Base-by-base conservation (phyloP, 2,888 invertebrate genomes). In the Epinotia ramella region DNA sequence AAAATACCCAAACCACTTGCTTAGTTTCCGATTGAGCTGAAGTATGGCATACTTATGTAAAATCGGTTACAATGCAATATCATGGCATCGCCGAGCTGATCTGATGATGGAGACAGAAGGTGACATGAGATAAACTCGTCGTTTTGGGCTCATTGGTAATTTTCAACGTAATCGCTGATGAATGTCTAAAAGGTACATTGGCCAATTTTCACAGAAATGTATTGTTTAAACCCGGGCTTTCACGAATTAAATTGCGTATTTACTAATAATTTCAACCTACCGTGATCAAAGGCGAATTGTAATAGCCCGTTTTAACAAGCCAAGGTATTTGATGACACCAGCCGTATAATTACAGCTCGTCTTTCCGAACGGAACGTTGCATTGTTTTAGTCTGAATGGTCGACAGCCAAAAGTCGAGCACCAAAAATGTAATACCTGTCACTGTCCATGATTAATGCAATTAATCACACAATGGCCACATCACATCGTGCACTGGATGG, bases 361-460 rank as follows among this genome's bases (percentile, higher is more conserved):
- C 56, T 80, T 83, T 81, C 87, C 85, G 78, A 84, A 85, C 83
- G 85, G 81, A 86, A 88, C 88, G 85, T 84, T 85, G 86, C 83
- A 91, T 91, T 92, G 92, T 92, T 88, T 88, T 83, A 84, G 87
- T 86, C 81, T 83, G 87, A 90, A 90, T 88, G 86, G 78, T 80
- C 81, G 82, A 80, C 82, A 86, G 86, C 88, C 89, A 89, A 92
- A 94, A 94, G 91, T 94, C 91, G 93, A 90, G 91, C 93, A 91
- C 93, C 93, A 93, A 94, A 94, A 94, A 94, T 93, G 93, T 94
- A 94, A 94, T 94, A 94, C 92, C 94, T 93, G 94, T 94, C 94
- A 90, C 91, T 90, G 85, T 82, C 77, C 83, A 89, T 93, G 93
- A 94, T 94, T 94, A 94, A 94, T 94, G 91, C 92, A 94, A 94